A percentile compares a stretch with the other conserved stretches of the same genome.
Conservation (phyloP, 2,888 invertebrate genomes). For the Bhutanitis thaidina region DNA sequence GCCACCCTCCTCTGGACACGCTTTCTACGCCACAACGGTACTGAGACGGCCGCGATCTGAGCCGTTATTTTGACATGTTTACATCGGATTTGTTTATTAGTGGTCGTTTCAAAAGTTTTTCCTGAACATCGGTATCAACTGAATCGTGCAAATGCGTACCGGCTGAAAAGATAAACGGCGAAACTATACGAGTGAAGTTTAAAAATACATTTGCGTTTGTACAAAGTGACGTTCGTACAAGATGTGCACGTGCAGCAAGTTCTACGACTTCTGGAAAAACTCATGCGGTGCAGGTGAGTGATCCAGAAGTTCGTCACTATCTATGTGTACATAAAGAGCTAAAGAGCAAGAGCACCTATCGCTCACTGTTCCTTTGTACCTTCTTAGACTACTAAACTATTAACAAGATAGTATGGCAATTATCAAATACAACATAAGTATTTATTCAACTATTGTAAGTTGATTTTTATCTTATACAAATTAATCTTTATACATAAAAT, state of each 20-base stretch:
- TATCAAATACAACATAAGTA: too few relatives aligned
- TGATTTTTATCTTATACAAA: too few relatives aligned
- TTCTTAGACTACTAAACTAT: too few relatives aligned
- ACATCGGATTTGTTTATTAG: slow-evolving; percentile 45
- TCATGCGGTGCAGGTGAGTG: slow-evolving; percentile 74
- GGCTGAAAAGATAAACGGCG: slow-evolving; percentile 62
- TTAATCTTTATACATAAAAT: too few relatives aligned
- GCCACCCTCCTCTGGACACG: slow-evolving; percentile 38
- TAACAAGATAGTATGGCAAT: neutral
- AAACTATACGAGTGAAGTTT: slow-evolving; percentile 79
- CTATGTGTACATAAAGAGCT: neutral
- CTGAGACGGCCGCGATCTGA: slow-evolving; percentile 45
- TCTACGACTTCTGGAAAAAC: slow-evolving; percentile 75
- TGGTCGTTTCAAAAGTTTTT: slow-evolving; percentile 49
- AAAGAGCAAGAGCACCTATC: too few relatives aligned
- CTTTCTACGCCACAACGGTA: slow-evolving; percentile 68
- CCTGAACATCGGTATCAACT: slow-evolving; percentile 49
- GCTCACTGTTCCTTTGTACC: too few relatives aligned
- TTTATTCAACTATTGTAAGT: too few relatives aligned
- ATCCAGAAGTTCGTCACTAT: neutral
- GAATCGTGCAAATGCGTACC: slow-evolving; percentile 56
- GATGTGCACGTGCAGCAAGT: slow-evolving; percentile 76
- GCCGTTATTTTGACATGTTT: slow-evolving; percentile 62
- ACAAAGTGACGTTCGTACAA: slow-evolving; percentile 60
- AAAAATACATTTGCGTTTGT: slow-evolving; percentile 76